Evolutionary conservation across 2,113 vertebrate species (phyloP).

Genomic region (Hippocampus guttulatus): DNA sequence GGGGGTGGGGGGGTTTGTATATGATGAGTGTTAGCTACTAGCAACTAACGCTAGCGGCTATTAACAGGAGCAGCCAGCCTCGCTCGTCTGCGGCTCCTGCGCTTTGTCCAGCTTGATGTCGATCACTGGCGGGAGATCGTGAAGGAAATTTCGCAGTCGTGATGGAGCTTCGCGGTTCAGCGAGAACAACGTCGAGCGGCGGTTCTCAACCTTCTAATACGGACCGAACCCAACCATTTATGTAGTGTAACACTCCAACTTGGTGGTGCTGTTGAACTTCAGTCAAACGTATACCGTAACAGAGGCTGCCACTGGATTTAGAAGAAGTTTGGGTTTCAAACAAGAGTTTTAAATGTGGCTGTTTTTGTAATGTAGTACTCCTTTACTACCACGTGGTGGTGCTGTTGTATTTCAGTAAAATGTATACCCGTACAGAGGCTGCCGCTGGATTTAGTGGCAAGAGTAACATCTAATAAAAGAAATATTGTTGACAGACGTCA

Average conservation of each 20-base stretch:
- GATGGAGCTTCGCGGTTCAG: background rate
- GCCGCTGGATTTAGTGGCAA: background rate
- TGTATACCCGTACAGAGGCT: background rate
- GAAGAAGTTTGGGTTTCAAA: too few relatives aligned
- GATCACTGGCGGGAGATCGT: slow-evolving; percentile 77
- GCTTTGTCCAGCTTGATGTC: slow-evolving; percentile 91
- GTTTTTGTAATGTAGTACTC: background rate
- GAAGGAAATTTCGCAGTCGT: slow-evolving; percentile 62
- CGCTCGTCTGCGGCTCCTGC: slow-evolving; percentile 81
- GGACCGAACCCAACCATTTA: too few relatives aligned
- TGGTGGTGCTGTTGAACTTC: too few relatives aligned
- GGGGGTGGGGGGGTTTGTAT: slow-evolving; percentile 42
- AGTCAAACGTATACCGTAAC: background rate
- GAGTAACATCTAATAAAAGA: background rate
- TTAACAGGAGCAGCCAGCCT: slow-evolving; percentile 89
- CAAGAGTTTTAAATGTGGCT: too few relatives aligned
- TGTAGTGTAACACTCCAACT: too few relatives aligned
- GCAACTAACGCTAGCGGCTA: slow-evolving; percentile 45
- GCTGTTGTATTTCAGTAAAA: background rate
- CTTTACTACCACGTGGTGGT: slow-evolving; percentile 32
- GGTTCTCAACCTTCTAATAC: too few relatives aligned
- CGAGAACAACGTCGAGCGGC: too few relatives aligned
- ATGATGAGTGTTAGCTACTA: slow-evolving; percentile 48
- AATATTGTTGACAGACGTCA: too few relatives aligned
- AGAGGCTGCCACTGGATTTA: background rate